These are phyloP conservation scores for Stenurella melanura DNA, from an alignment of 2,888 invertebrate genomes.

Conservation along the genomic window DNA sequence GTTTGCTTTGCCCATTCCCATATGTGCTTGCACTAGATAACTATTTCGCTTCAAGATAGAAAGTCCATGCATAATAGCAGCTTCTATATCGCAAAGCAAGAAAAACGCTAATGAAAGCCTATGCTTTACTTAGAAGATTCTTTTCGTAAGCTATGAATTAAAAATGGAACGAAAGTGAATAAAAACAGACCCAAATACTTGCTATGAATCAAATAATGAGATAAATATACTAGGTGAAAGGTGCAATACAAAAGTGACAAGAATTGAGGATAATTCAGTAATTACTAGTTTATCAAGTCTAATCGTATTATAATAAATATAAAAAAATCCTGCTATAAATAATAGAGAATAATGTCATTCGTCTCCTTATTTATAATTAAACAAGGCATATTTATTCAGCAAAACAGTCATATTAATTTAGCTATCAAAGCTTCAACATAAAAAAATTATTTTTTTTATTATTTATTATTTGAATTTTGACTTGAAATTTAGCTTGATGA, in stretches of 20 bases:
- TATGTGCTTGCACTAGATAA: conserved; percentile 43
- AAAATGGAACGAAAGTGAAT: not conserved
- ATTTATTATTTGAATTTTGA: too few species aligned
- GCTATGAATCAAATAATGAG: not conserved
- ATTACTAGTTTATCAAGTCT: too few species aligned
- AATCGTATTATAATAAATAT: too few species aligned
- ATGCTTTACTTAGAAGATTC: not conserved
- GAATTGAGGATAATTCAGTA: not conserved
- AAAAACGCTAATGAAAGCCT: not conserved
- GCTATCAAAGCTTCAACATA: too few species aligned
- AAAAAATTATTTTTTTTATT: too few species aligned
- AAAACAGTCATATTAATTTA: too few species aligned
- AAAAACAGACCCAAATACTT: not conserved
- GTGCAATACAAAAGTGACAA: not conserved
- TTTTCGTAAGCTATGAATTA: not conserved
- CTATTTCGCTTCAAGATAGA: conserved; percentile 32
- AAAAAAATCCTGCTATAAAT: too few species aligned
- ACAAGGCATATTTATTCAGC: too few species aligned
- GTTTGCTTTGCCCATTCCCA: too few species aligned
- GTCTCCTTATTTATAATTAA: too few species aligned
- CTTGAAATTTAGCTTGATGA: too few species aligned
- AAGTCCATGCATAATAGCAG: conserved; percentile 17
- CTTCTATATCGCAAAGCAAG: conserved; percentile 23
- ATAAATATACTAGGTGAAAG: not conserved
- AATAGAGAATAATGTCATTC: too few species aligned